phyloP scores from a whole-genome alignment of 2,113 vertebrate species.

The Heptranchias perlo region DNA sequence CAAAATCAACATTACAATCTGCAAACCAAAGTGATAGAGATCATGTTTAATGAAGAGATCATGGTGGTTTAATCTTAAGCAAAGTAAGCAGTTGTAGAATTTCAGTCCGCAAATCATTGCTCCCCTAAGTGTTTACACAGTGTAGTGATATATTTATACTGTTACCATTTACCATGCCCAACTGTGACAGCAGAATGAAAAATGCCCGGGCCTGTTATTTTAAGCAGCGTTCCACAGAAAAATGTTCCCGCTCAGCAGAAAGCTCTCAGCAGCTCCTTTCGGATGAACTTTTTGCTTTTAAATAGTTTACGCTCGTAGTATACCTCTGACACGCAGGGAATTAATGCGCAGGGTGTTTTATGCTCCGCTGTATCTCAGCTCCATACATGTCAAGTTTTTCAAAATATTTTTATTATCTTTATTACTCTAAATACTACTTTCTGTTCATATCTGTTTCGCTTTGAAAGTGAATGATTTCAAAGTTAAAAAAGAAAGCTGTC shows the following conservation, averaged over 20 bases:
- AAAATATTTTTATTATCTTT: background rate
- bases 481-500: background rate
- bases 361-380: background rate
- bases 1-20: background rate
- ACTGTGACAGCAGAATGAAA: constrained; percentile 20
- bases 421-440: background rate
- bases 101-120: constrained; percentile 28
- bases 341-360: background rate
- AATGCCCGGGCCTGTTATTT: constrained; percentile 20
- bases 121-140: constrained; percentile 26
- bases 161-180: background rate
- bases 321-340: background rate
- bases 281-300: constrained; percentile 16
- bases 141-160: constrained; percentile 26
- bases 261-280: background rate
- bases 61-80: constrained; percentile 10
- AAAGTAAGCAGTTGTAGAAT: constrained; percentile 15
- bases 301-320: background rate
- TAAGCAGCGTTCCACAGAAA: constrained; percentile 10
- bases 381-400: background rate
- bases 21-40: background rate
- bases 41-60: constrained; percentile 26
- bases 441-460: background rate
- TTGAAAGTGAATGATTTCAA: background rate
- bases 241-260: background rate